Conservation (phyloP, 2,797 vertebrate species). For the Schizopygopsis pylzovi region DNA sequence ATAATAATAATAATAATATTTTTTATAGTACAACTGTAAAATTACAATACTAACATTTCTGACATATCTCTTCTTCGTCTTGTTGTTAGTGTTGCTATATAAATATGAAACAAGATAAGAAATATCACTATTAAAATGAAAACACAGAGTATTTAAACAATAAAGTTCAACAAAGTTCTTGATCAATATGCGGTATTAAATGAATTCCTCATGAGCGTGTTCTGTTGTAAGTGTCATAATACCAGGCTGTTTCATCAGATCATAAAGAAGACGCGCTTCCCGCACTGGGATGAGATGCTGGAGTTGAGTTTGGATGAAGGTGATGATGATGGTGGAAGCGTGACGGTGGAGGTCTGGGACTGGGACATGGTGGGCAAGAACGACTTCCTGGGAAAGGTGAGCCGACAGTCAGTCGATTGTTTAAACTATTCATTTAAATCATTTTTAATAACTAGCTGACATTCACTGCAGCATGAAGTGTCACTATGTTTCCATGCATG, state of each 20-base stretch:
- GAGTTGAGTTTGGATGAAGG: constrained; percentile 79
- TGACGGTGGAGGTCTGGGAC: constrained; percentile 91
- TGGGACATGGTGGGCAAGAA: constrained; percentile 97
- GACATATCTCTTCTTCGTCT: not conserved
- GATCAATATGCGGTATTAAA: not conserved
- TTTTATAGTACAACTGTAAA: not conserved
- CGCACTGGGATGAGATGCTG: constrained; percentile 88
- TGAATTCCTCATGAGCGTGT: not conserved
- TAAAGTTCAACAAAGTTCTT: not conserved
- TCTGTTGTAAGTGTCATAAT: not conserved
- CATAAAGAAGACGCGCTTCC: constrained; percentile 92
- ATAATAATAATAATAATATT: not conserved
- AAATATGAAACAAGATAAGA: not conserved
- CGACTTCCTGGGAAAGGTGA: constrained; percentile 90
- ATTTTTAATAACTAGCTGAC: no score
- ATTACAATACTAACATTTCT: not conserved
- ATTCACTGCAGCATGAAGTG: not conserved
- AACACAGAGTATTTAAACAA: not conserved
- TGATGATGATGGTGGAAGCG: constrained; percentile 66
- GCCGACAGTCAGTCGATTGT: constrained; percentile 9
- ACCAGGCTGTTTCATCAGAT: constrained; percentile 74
- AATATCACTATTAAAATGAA: not conserved
- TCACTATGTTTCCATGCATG: not conserved
- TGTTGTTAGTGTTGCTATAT: not conserved
- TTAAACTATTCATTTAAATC: not conserved